Base-by-base conservation (phyloP, 2,888 invertebrate species). In the Cabera pusaria region DNA sequence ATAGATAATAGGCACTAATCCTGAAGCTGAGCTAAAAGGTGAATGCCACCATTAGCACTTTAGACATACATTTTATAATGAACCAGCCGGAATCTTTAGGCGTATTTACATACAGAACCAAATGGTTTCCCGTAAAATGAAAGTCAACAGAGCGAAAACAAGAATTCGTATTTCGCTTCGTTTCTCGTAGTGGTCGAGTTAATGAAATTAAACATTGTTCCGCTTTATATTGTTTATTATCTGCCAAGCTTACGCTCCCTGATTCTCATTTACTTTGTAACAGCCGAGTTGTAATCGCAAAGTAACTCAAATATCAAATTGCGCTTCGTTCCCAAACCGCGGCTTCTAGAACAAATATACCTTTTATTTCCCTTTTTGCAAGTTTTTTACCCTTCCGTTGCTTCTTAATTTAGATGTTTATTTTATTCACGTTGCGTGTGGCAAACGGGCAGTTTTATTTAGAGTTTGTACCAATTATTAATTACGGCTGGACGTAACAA, bases 201-300 rank as follows among this genome's bases (percentile, higher is more conserved):
- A 44, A 49, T 51, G 25, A 40, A 52, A 52, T 40, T 44, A 43
- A 41, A 41, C 37, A 44, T 20, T 35, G 44, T 43, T 41, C 23
- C 16, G 33, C 34, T 42, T 43, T 37, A 36, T 29, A 40, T 33
- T 43, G 43, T 45, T 46, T 34, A 42, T 42, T 42, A 42, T 42
- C 41, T 36, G 31, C 31, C 22, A 19, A 42, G 35, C 31, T 36
- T 22, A 26, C 25, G 25, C 31, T 16, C 6, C 29, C 22, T 7
- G 41, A 35, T 35, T 36, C 26, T 35, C 31, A 31, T 42, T 36
- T 37, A 25, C 37, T 43, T 33, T 33, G 28, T 16, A 43, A 43
- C 25, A 24, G 19, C 8, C 33, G 27, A 19, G 21, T 12, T 25
- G 22, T 36, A 35, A 41, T 32, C 18, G 35, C 31, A 18, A 31